A percentile compares a stretch with the other conserved stretches of the same genome.
Conservation (phyloP, 2,797 vertebrate species). For the Macrochelys suwanniensis region DNA sequence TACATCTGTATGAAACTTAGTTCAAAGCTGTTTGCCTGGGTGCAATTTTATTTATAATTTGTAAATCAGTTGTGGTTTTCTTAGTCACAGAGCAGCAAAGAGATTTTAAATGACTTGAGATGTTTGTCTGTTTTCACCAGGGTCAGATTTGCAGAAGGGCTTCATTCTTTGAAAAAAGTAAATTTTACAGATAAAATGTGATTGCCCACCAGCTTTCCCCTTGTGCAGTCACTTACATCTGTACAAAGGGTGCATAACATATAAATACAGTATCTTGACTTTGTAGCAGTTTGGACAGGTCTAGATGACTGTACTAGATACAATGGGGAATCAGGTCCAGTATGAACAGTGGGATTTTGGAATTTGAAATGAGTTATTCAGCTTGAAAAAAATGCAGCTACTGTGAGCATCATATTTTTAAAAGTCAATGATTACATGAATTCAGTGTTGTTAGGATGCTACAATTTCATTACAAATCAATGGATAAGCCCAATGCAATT, state of each 20-base stretch:
- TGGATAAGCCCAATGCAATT: neutral
- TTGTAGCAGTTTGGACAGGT: conserved; percentile 40
- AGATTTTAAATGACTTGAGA: conserved; percentile 41
- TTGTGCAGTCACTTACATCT: neutral
- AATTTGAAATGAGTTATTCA: conserved; percentile 17
- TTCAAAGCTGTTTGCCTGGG: conserved; percentile 67
- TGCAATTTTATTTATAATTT: conserved; percentile 69
- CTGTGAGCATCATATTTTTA: neutral
- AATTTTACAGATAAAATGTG: conserved; percentile 1
- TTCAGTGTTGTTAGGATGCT: neutral
- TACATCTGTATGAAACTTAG: conserved; percentile 21
- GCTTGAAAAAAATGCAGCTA: neutral
- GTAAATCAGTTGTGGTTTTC: conserved; percentile 49
- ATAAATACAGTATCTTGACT: conserved; percentile 50
- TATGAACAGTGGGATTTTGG: neutral
- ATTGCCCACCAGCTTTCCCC: neutral
- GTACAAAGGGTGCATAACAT: neutral
- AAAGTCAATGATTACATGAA: conserved; percentile 12
- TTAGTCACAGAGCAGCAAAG: neutral
- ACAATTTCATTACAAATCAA: neutral
- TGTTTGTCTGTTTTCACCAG: conserved; percentile 16
- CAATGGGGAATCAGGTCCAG: conserved; percentile 11
- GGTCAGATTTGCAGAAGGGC: neutral
- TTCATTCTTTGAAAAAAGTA: conserved; percentile 12
- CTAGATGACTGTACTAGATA: neutral